phyloP scores from a whole-genome alignment of 2,797 vertebrate species.

The Smutsia temminckii region DNA sequence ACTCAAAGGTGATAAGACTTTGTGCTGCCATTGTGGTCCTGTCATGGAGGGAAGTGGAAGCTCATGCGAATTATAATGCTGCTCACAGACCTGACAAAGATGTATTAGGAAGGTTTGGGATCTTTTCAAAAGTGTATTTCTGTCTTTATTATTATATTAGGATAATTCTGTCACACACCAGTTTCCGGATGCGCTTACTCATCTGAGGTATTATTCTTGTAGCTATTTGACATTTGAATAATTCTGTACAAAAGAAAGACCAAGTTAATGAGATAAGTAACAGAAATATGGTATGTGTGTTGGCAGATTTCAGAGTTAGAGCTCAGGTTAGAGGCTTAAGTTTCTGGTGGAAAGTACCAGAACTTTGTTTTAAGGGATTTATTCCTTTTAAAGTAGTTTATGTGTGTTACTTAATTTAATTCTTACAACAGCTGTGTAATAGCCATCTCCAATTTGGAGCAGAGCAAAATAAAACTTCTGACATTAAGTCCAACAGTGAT shows the following conservation, averaged over 20 bases:
- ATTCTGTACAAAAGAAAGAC: not conserved
- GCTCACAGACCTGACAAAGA: not conserved
- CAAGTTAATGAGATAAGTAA: not conserved
- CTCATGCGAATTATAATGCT: not conserved
- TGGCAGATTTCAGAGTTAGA: constrained; percentile 53
- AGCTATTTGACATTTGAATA: constrained; percentile 38
- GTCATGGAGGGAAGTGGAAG: not conserved
- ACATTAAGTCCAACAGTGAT: not conserved
- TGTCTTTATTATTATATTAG: not conserved
- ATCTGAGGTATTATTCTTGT: constrained; percentile 31
- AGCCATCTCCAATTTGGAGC: not conserved
- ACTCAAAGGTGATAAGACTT: not conserved
- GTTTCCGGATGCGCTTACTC: not conserved
- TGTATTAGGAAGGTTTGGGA: not conserved
- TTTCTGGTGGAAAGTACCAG: constrained; percentile 25
- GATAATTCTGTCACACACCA: not conserved
- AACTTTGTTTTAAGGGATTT: constrained; percentile 21
- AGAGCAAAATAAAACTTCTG: constrained; percentile 37
- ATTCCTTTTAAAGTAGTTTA: constrained; percentile 45
- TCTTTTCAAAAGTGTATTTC: constrained; percentile 7
- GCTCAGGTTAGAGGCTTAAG: not conserved
- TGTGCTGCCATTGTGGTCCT: not conserved
- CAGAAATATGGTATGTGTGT: not conserved
- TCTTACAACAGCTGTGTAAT: not conserved
- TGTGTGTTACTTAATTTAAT: constrained; percentile 34